A percentile compares a stretch with the other conserved stretches of the same genome.
phyloP scores from a whole-genome alignment of 1,140 invertebrate species.

The Cherax destructor region DNA sequence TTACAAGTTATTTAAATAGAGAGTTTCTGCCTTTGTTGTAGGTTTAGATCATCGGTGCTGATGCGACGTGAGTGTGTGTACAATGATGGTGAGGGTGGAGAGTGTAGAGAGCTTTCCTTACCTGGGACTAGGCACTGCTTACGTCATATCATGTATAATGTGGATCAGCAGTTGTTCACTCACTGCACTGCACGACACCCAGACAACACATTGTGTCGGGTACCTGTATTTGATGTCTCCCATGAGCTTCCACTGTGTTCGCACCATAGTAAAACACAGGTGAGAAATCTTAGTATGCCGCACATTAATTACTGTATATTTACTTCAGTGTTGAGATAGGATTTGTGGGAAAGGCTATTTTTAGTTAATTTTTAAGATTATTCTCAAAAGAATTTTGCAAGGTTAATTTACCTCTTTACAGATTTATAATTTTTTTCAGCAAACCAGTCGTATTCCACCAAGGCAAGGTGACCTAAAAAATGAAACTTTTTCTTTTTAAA shows the following conservation, averaged over 20 bases:
- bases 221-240: conserved; percentile 82
- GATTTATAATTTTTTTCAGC: too few species aligned
- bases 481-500: too few species aligned
- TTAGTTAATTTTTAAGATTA: too few species aligned
- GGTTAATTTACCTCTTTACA: too few species aligned
- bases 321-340: too few species aligned
- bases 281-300: background rate
- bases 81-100: conserved; percentile 49
- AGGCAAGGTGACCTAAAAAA: too few species aligned
- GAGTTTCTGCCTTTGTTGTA: background rate
- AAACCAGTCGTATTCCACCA: too few species aligned
- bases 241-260: conserved; percentile 67
- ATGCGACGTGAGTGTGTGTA: conserved; percentile 58
- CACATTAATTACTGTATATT: too few species aligned
- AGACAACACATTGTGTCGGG: conserved; percentile 90
- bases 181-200: conserved; percentile 92
- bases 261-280: conserved; percentile 56
- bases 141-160: conserved; percentile 90
- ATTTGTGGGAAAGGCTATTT: too few species aligned
- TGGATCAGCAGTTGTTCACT: conserved; percentile 90
- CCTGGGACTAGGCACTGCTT: conserved; percentile 89
- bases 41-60: conserved; percentile 62
- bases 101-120: conserved; percentile 82
- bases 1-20: background rate
- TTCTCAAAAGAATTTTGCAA: too few species aligned